These are phyloP conservation scores for Melanerpes formicivorus DNA, from an alignment of 2,113 vertebrate genomes.

Conservation along the genomic window DNA sequence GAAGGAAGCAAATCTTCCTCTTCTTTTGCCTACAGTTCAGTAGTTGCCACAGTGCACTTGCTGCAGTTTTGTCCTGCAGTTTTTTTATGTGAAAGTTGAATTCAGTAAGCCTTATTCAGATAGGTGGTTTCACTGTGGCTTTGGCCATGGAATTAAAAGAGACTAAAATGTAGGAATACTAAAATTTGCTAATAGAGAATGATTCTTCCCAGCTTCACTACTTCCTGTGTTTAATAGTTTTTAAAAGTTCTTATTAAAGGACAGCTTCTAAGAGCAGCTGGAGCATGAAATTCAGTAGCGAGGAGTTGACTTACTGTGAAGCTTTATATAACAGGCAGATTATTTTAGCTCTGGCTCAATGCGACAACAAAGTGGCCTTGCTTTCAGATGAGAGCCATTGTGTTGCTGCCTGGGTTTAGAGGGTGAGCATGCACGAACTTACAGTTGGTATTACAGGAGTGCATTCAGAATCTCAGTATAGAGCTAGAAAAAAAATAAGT, in stretches of 20 bases:
- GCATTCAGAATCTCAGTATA: background rate
- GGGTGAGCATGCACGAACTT: background rate
- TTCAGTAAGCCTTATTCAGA: background rate
- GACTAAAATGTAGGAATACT: background rate
- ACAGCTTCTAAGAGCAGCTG: conserved; percentile 18
- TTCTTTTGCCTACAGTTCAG: background rate
- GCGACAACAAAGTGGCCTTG: background rate
- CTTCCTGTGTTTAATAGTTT: background rate
- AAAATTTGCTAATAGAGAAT: background rate
- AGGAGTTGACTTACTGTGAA: conserved; percentile 40
- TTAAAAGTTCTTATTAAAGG: background rate
- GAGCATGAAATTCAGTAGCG: conserved; percentile 36
- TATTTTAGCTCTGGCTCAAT: conserved; percentile 43
- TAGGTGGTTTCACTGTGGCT: background rate
- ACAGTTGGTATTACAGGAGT: background rate
- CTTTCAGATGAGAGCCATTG: background rate
- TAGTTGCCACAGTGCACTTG: background rate
- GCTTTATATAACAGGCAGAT: conserved; percentile 54
- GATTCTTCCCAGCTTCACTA: background rate
- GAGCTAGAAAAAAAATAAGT: background rate
- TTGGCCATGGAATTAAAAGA: background rate
- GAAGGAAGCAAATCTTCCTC: no score
- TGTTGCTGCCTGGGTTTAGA: background rate
- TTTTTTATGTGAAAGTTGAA: background rate
- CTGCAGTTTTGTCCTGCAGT: background rate